These are phyloP conservation scores for Lithophane semibrunnea DNA, from an alignment of 2,888 invertebrate genomes.

Conservation along the genomic window DNA sequence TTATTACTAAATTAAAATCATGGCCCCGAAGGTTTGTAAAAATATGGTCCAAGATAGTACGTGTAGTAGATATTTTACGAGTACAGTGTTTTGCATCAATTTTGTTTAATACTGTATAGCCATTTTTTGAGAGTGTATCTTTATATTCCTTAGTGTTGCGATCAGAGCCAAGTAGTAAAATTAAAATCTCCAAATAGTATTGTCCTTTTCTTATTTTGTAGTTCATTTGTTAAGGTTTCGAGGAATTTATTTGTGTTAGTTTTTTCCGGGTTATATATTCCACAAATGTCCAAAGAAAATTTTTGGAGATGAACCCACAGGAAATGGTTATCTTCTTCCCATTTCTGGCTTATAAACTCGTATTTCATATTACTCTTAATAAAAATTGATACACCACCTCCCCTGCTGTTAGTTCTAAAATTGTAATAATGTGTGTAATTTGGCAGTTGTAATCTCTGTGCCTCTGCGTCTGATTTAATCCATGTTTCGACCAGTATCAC, in stretches of 20 bases:
- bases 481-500: not conserved
- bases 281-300: constrained; percentile 29
- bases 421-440: too few species aligned
- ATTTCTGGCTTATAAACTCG: constrained; percentile 55
- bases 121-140: constrained; percentile 12
- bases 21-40: too few species aligned
- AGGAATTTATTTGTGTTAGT: constrained; percentile 12
- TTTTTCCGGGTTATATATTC: constrained; percentile 41
- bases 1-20: too few species aligned
- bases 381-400: too few species aligned
- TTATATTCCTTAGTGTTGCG: too few species aligned
- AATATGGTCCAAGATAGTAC: constrained; percentile 30
- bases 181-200: constrained; percentile 33
- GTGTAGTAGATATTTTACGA: constrained; percentile 13
- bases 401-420: not conserved
- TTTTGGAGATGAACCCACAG: constrained; percentile 58
- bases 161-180: not conserved
- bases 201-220: not conserved
- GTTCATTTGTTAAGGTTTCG: constrained; percentile 1
- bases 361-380: not conserved
- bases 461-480: not conserved
- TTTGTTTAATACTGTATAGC: constrained; percentile 25
- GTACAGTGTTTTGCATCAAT: constrained; percentile 17
- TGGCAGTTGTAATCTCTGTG: not conserved
- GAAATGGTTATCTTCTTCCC: constrained; percentile 60